phyloP scores from a whole-genome alignment of 2,888 invertebrate genomes.

The Pinctada fucata region DNA sequence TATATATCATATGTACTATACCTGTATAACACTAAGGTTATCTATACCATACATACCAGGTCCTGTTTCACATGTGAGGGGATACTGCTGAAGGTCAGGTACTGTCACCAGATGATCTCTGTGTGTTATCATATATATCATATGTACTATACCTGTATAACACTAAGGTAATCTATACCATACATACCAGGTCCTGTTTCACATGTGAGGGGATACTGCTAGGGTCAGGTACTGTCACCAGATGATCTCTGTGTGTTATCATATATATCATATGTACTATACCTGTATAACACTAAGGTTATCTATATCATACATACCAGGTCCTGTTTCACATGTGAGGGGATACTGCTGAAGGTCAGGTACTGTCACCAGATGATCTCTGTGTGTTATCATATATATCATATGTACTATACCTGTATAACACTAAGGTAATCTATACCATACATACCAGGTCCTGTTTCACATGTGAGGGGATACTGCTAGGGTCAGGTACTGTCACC shows the following conservation, averaged over 20 bases:
- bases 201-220: constrained; percentile 82
- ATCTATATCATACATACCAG: constrained; percentile 26
- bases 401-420: no score
- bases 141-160: no score
- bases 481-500: constrained; percentile 68
- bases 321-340: constrained; percentile 83
- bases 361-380: constrained; percentile 36
- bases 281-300: no score
- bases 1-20: constrained; percentile 71
- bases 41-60: constrained; percentile 27
- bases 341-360: constrained; percentile 79
- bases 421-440: no score
- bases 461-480: constrained; percentile 83
- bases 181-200: constrained; percentile 78
- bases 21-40: no score
- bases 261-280: constrained; percentile 78
- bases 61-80: constrained; percentile 83
- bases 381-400: constrained; percentile 80
- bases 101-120: constrained; percentile 39
- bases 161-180: background rate
- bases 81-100: constrained; percentile 78
- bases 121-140: constrained; percentile 78
- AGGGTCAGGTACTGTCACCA: constrained; percentile 67
- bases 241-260: constrained; percentile 68
- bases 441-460: constrained; percentile 76